Evolutionary conservation across 2,113 vertebrate genomes (phyloP).

Genomic region (Eulacestoma nigropectus): DNA sequence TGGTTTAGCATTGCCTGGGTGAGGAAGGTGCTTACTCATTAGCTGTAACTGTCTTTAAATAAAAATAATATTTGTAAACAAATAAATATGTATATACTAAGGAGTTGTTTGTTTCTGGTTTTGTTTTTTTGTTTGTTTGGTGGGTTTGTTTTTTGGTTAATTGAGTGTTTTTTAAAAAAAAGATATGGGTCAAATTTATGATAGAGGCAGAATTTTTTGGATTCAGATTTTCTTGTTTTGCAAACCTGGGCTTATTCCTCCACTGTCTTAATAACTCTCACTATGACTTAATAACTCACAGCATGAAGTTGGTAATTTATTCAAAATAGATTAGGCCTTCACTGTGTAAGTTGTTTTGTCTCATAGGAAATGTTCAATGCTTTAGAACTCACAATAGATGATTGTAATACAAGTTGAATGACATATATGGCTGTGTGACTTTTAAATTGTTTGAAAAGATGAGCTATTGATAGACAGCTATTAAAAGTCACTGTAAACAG

Average conservation of each 20-base stretch:
- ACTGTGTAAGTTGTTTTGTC: slow-evolving; percentile 59
- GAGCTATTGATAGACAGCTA: slow-evolving; percentile 25
- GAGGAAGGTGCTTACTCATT: not conserved
- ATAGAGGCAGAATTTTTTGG: not conserved
- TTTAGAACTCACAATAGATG: slow-evolving; percentile 53
- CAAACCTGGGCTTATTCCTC: not conserved
- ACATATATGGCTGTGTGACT: slow-evolving; percentile 65
- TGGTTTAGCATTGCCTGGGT: not conserved
- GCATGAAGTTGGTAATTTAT: slow-evolving; percentile 65
- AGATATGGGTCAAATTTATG: not conserved
- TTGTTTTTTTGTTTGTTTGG: not conserved
- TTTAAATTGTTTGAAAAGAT: slow-evolving; percentile 43
- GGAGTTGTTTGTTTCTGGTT: fast-evolving
- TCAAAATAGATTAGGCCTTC: slow-evolving; percentile 62
- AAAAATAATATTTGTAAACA: not conserved
- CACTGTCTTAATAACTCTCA: not conserved
- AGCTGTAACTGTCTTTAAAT: not conserved
- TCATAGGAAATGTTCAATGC: slow-evolving; percentile 60
- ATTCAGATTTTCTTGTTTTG: not conserved
- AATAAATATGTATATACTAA: not conserved
- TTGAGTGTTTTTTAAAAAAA: not conserved
- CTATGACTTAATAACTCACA: not conserved
- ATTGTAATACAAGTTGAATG: slow-evolving; percentile 55
- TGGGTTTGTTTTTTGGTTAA: fast-evolving
- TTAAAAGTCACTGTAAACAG: slow-evolving; percentile 39